These are phyloP conservation scores for Oncorhynchus gorbuscha DNA, from an alignment of 2,113 vertebrate genomes.

Conservation along the genomic window DNA sequence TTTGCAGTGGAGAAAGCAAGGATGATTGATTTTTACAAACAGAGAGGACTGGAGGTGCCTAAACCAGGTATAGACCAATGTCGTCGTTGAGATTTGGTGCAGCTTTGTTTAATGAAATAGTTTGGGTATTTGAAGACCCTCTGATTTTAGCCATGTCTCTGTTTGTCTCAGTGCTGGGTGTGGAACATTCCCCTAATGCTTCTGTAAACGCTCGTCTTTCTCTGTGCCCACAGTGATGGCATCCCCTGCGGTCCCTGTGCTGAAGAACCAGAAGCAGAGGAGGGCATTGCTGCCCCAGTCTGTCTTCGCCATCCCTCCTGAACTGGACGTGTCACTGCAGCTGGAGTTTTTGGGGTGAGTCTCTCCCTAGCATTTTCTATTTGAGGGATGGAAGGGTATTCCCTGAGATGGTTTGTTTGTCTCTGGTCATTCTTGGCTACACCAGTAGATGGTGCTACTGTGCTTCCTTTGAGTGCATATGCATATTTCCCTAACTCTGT, in stretches of 20 bases:
- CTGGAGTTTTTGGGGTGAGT: conserved; percentile 94
- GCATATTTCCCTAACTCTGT: too few relatives aligned
- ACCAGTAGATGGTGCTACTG: background rate
- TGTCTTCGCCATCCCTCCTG: conserved; percentile 87
- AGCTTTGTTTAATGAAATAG: background rate
- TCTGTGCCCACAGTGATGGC: conserved; percentile 64
- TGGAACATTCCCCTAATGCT: background rate
- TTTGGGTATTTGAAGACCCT: background rate
- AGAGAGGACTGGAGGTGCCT: conserved; percentile 87
- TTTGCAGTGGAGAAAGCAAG: conserved; percentile 84
- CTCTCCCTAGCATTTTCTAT: background rate
- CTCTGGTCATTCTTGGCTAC: background rate
- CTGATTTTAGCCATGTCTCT: background rate
- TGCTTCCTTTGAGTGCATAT: background rate
- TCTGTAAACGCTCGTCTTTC: background rate
- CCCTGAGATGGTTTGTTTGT: background rate
- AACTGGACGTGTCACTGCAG: conserved; percentile 91
- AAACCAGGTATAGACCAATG: conserved; percentile 81
- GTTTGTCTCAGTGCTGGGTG: background rate
- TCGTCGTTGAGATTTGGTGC: background rate
- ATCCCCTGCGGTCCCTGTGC: conserved; percentile 70
- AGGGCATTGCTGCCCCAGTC: conserved; percentile 77
- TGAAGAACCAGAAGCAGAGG: conserved; percentile 71
- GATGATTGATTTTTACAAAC: conserved; percentile 90
- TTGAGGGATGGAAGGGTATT: too few relatives aligned